Evolutionary conservation across 2,113 vertebrate species (phyloP).

Genomic region (Tichodroma muraria): DNA sequence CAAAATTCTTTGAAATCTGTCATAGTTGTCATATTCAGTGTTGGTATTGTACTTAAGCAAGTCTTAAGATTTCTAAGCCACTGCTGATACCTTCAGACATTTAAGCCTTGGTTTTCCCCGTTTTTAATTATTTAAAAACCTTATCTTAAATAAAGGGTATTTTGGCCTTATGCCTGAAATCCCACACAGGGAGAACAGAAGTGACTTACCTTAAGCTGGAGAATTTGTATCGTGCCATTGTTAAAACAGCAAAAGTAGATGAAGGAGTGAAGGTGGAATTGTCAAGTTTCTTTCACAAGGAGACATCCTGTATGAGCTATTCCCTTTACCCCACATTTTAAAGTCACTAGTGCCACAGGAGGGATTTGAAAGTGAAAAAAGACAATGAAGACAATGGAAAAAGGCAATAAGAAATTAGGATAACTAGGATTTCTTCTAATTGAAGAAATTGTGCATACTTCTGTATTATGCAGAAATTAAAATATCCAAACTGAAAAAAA

Average conservation of each 20-base stretch:
- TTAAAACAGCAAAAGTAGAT: neutral
- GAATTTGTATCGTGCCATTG: neutral
- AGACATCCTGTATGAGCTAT: neutral
- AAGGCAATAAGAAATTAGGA: neutral
- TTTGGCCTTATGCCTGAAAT: neutral
- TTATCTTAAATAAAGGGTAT: neutral
- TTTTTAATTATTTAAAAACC: neutral
- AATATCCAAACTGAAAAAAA: neutral
- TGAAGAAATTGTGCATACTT: neutral
- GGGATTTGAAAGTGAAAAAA: neutral
- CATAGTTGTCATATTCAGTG: neutral
- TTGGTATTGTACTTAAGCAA: neutral
- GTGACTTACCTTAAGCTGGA: neutral
- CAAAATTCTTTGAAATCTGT: neutral
- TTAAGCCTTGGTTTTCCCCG: neutral
- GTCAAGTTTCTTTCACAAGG: neutral
- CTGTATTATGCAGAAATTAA: neutral
- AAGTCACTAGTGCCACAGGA: neutral
- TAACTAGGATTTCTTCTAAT: neutral
- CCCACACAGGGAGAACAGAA: neutral
- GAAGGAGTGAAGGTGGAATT: neutral
- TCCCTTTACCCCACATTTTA: neutral
- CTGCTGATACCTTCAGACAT: neutral
- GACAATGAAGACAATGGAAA: neutral
- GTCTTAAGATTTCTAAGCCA: neutral